Evolutionary conservation across 2,888 invertebrate genomes (phyloP), one percentile per base, ranked within the genome.

Genomic region (Caenorhabditis angaria): DNA sequence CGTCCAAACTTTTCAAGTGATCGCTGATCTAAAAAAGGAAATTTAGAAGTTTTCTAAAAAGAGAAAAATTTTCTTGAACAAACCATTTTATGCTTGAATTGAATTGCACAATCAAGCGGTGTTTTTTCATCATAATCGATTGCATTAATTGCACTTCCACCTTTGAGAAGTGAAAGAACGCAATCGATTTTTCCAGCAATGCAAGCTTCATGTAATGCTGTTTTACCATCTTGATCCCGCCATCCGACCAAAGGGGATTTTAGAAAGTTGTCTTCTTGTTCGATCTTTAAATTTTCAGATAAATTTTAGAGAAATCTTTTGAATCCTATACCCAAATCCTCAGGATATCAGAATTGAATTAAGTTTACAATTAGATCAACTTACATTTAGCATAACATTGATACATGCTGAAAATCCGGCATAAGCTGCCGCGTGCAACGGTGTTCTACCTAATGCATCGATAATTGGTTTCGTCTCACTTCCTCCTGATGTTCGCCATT

Each of bases 361-460:
- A 29, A 35, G n/a, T 29, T 24, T 29, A 22, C 24, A 32, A 32
- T 10, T 32, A 53, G 2, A 56, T 32, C 63, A 47, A 62, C 54
- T 57, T 53, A 82, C 82, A 61, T 74, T 66, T 14, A 83, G 59
- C 25, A 85, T 51, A 2, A 79, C 72, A 25, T 75, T 76, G 18
- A 85, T 80, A 65, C 86, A 86, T 12, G 82, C 80, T 0, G 82
- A 67, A 10, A 71, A 82, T 4, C 83, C 84, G 5, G 83, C 81
- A 61, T 82, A 82, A 2, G 84, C 86, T 8, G 86, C 83, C 2
- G 83, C 84, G 65, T 86, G 86, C 0, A 86, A 64, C 1, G 84
- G 81, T 0, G 86, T 85, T 48, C 82, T 76, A 22, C 77, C 79
- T 10, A 76, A 64, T 8, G 64, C 56, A 55, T 85, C 84, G 1